Conservation (phyloP, 2,888 invertebrate species). For the Caenorhabditis macrosperma region DNA sequence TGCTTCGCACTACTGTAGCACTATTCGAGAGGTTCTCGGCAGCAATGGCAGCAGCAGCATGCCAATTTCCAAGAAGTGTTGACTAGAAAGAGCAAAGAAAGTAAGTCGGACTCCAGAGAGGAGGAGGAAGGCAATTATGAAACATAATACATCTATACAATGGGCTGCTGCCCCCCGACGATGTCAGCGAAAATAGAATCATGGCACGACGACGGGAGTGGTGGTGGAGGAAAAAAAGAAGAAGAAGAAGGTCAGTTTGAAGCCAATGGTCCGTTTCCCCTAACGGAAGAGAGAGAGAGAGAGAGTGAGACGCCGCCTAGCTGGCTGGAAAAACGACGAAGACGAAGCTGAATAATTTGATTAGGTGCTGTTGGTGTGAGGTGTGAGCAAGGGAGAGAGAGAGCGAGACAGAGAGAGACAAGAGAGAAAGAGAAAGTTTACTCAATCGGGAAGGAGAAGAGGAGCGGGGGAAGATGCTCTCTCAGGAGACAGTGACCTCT, state of each 20-base stretch:
- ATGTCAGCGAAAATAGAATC: slow-evolving; percentile 50
- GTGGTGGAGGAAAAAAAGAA: slow-evolving; percentile 17
- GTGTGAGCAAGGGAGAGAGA: not conserved
- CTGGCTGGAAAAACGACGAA: slow-evolving; percentile 24
- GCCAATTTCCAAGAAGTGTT: not conserved
- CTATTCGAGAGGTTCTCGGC: not conserved
- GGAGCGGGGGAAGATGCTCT: not conserved
- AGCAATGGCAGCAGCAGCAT: not conserved
- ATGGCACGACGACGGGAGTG: slow-evolving; percentile 7
- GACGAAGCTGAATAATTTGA: slow-evolving; percentile 51
- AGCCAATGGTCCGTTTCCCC: slow-evolving; percentile 26
- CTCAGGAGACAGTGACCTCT: slow-evolving; percentile 3
- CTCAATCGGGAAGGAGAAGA: not conserved
- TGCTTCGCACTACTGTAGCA: not conserved
- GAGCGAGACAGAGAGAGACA: slow-evolving; percentile 20
- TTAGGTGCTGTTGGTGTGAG: slow-evolving; percentile 42
- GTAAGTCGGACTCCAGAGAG: slow-evolving; percentile 1
- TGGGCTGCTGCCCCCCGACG: slow-evolving; percentile 23
- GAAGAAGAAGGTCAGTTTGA: slow-evolving; percentile 39
- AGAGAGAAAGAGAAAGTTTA: slow-evolving; percentile 11
- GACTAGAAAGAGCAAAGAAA: slow-evolving; percentile 6
- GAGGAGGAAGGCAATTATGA: slow-evolving; percentile 43
- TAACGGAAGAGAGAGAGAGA: slow-evolving; percentile 6
- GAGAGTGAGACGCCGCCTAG: not conserved
- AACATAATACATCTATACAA: slow-evolving; percentile 55